Percentiles rank a stretch among this genome's conserved stretches.
phyloP scores from a whole-genome alignment of 2,888 invertebrate species.

The Chymomyza procnemis region DNA sequence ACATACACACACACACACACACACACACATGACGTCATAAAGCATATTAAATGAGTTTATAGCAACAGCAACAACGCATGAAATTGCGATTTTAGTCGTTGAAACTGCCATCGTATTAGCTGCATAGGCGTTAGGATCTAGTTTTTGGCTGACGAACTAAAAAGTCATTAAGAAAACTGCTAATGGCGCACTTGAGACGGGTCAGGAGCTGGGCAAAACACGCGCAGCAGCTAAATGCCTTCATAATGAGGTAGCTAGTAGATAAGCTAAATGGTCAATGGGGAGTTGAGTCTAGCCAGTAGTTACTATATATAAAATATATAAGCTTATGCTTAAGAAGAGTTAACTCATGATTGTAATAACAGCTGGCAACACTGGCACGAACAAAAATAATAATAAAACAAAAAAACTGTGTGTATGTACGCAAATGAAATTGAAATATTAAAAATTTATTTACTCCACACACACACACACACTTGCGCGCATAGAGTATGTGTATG shows the following conservation, averaged over 20 bases:
- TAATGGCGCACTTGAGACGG: conserved; percentile 65
- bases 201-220: conserved; percentile 14
- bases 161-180: conserved; percentile 72
- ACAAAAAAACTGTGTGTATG: too few relatives aligned
- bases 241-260: conserved; percentile 49
- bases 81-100: conserved; percentile 3
- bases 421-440: conserved; percentile 57
- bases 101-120: too few relatives aligned
- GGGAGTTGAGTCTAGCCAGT: conserved; percentile 14
- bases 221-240: background rate
- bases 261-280: conserved; percentile 47
- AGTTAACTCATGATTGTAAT: background rate
- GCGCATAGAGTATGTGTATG: background rate
- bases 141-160: conserved; percentile 39
- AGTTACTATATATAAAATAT: background rate
- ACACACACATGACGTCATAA: conserved; percentile 63
- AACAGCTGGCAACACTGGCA: conserved; percentile 6
- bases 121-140: background rate
- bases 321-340: background rate
- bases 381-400: too few relatives aligned
- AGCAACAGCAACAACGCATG: conserved; percentile 9
- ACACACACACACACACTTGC: background rate
- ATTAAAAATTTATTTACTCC: conserved; percentile 60
- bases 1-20: conserved; percentile 46
- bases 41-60: conserved; percentile 67